These are phyloP conservation scores for Sylvietta virens DNA, from an alignment of 2,113 vertebrate genomes.

Conservation along the genomic window DNA sequence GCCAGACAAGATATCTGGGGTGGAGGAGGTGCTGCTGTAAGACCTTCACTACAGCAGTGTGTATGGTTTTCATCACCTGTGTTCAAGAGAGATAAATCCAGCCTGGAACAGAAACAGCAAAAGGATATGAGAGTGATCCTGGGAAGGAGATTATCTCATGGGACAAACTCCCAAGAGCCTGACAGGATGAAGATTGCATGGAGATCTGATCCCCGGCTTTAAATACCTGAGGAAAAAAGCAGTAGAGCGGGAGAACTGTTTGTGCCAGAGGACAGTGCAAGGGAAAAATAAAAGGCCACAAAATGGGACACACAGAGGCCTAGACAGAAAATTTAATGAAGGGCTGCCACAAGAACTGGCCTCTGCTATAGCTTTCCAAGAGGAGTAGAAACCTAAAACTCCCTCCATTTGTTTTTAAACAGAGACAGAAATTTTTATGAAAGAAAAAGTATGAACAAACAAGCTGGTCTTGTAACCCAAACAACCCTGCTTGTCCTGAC, in stretches of 20 bases:
- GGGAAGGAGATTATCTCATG: background rate
- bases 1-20: background rate
- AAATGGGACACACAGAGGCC: background rate
- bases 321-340: background rate
- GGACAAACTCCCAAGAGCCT: background rate
- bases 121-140: background rate
- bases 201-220: background rate
- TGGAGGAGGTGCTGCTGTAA: background rate
- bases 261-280: background rate
- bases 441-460: background rate
- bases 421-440: background rate
- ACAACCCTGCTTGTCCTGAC: background rate
- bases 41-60: fast-evolving
- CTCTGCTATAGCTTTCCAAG: background rate
- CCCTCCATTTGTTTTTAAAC: background rate
- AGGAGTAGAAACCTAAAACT: background rate
- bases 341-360: background rate
- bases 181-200: background rate
- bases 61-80: background rate
- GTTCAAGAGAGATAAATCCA: background rate
- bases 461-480: background rate
- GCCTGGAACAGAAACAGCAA: background rate
- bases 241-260: background rate
- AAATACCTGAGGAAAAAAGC: background rate
- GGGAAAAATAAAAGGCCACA: background rate